Evolutionary conservation across 2,888 invertebrate genomes (phyloP).

Genomic region (Quadroppia sp.): DNA sequence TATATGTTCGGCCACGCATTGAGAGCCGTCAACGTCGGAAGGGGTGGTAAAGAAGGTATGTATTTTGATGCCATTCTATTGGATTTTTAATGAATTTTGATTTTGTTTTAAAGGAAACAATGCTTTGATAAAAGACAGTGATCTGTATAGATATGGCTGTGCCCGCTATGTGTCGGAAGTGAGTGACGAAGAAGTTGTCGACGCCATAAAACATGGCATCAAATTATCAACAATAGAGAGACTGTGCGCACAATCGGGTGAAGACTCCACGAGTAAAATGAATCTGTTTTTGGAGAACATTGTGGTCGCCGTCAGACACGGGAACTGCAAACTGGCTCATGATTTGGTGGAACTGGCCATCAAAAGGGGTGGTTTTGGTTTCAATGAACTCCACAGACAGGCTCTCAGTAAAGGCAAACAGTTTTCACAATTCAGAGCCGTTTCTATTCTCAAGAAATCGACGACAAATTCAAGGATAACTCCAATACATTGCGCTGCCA

Average conservation of each 20-base stretch:
- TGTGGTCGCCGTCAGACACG: constrained; percentile 52
- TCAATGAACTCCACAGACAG: constrained; percentile 54
- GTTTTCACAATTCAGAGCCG: constrained; percentile 46
- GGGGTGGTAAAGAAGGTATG: constrained; percentile 55
- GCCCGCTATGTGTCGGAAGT: background rate
- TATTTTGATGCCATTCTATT: too few species aligned
- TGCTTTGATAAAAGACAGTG: constrained; percentile 51
- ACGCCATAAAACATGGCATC: background rate
- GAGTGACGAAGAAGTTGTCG: background rate
- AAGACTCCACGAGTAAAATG: background rate
- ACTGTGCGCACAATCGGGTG: background rate
- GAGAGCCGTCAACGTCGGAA: constrained; percentile 53
- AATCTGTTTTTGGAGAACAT: constrained; percentile 46
- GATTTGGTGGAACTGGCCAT: constrained; percentile 52
- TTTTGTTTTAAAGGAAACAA: too few species aligned
- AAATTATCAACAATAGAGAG: constrained; percentile 13
- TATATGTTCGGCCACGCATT: constrained; percentile 53
- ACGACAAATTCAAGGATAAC: constrained; percentile 45
- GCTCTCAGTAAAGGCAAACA: constrained; percentile 35
- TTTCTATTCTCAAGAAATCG: constrained; percentile 49
- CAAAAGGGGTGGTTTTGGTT: constrained; percentile 52
- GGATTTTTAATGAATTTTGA: too few species aligned
- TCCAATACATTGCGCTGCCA: constrained; percentile 58
- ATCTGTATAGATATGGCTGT: background rate
- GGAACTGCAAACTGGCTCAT: constrained; percentile 54